A percentile compares a stretch with the other conserved stretches of the same genome.
These are phyloP conservation scores for Lamellibrachia luymesi DNA, from an alignment of 1,140 invertebrate species.

Conservation along the genomic window DNA sequence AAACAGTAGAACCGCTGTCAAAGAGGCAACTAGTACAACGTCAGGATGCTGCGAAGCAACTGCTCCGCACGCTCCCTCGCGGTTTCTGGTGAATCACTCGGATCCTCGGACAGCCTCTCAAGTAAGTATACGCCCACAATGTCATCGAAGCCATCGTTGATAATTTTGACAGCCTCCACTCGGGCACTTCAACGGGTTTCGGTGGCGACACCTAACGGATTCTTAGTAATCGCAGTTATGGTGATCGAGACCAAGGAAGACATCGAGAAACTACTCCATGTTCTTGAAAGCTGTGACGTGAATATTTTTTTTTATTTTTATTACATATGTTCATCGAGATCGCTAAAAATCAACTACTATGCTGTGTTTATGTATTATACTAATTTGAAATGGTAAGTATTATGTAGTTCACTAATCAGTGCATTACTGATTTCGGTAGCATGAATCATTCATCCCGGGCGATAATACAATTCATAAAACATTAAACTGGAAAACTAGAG, in stretches of 20 bases:
- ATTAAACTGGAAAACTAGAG: background rate
- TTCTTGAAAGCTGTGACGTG: background rate
- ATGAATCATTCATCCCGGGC: background rate
- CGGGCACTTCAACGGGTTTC: too few species aligned
- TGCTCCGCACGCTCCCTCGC: too few species aligned
- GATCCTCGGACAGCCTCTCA: too few species aligned
- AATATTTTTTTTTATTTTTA: background rate
- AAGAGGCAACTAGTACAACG: too few species aligned
- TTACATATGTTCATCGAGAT: background rate
- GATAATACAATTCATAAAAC: background rate
- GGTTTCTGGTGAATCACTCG: too few species aligned
- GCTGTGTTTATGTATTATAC: background rate
- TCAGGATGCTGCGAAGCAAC: too few species aligned
- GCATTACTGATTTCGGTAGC: background rate
- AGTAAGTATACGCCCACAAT: too few species aligned
- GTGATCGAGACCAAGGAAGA: background rate
- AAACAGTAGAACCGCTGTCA: too few species aligned
- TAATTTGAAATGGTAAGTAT: background rate
- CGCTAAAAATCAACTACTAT: background rate
- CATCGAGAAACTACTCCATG: background rate
- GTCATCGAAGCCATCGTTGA: too few species aligned
- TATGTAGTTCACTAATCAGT: background rate
- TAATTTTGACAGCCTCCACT: too few species aligned
- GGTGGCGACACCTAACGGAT: background rate
- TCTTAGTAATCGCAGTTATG: background rate